phyloP scores from a whole-genome alignment of 2,888 invertebrate genomes.

The Arge pagana region DNA sequence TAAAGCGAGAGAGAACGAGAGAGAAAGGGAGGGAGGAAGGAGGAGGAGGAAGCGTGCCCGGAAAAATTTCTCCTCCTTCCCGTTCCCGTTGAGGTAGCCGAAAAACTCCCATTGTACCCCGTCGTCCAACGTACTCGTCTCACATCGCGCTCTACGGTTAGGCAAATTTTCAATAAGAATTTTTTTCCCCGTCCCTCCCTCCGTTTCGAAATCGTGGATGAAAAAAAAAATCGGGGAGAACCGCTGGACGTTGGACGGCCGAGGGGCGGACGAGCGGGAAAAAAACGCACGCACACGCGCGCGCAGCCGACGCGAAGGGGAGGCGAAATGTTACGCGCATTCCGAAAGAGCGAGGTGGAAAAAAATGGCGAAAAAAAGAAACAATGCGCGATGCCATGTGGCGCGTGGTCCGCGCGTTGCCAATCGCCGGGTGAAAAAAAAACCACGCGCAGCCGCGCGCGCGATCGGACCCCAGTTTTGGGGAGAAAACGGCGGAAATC shows the following conservation, averaged over 20 bases:
- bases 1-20: constrained; percentile 9
- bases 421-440: too few species aligned
- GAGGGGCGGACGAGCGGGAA: constrained; percentile 8
- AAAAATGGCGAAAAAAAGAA: constrained; percentile 20
- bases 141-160: constrained; percentile 43
- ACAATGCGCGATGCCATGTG: constrained; percentile 18
- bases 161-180: constrained; percentile 53
- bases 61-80: constrained; percentile 11
- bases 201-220: background rate
- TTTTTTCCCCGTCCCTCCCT: constrained; percentile 31
- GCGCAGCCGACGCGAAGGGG: background rate
- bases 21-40: background rate
- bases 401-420: constrained; percentile 18
- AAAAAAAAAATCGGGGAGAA: constrained; percentile 15
- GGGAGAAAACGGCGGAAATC: constrained; percentile 25
- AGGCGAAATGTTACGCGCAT: constrained; percentile 3
- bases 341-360: constrained; percentile 10
- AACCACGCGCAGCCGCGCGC: constrained; percentile 28
- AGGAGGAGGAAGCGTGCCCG: constrained; percentile 30
- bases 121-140: background rate
- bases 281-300: too few species aligned
- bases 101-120: constrained; percentile 13
- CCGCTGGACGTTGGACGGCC: constrained; percentile 18
- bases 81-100: constrained; percentile 25
- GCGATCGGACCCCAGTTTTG: constrained; percentile 28